A percentile compares a stretch with the other conserved stretches of the same genome.
Conservation (phyloP, 2,797 vertebrate genomes). For the Emys orbicularis region DNA sequence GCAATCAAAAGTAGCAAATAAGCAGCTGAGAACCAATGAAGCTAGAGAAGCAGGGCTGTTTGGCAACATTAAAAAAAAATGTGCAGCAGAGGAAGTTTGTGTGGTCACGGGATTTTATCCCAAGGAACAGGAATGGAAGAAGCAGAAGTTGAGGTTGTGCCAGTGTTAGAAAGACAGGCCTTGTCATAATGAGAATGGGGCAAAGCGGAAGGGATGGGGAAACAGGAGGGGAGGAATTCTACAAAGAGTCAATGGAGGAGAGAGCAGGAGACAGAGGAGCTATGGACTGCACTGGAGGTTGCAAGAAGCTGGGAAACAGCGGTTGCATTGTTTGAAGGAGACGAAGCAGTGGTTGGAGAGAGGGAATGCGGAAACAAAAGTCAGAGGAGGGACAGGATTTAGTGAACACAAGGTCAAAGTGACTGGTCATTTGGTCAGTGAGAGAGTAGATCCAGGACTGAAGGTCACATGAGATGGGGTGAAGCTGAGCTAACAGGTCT, state of each 20-base stretch:
- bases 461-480: conserved; percentile 6
- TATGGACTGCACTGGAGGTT: background rate
- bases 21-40: background rate
- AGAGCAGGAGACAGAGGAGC: background rate
- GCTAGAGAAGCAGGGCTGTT: background rate
- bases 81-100: conserved; percentile 7
- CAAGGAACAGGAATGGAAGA: background rate
- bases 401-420: conserved; percentile 18
- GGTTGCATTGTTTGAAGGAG: background rate
- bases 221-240: background rate
- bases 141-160: accelerated
- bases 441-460: background rate
- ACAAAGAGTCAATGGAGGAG: background rate
- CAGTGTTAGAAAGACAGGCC: background rate
- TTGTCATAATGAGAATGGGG: background rate
- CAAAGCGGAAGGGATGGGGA: background rate
- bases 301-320: background rate
- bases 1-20: background rate
- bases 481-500: background rate
- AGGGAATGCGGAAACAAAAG: background rate
- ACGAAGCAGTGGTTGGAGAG: background rate
- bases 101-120: accelerated
- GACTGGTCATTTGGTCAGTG: background rate
- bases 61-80: background rate
- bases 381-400: background rate